Percentiles rank a stretch among this genome's conserved stretches.
These are phyloP conservation scores for Physocephala rufipes DNA, from an alignment of 2,888 invertebrate genomes.

Conservation along the genomic window DNA sequence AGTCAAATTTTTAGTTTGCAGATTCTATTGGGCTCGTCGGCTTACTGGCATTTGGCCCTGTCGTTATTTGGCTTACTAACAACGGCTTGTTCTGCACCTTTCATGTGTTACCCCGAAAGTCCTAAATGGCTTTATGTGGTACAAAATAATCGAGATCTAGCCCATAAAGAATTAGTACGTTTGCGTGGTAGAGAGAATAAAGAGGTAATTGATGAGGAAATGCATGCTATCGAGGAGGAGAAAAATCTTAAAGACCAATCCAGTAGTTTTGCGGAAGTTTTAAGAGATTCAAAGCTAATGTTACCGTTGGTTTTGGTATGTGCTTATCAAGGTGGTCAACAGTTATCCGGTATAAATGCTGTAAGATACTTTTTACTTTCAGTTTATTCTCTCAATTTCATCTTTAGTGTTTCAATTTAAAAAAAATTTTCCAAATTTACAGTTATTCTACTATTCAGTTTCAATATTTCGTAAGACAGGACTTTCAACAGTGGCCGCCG, in stretches of 20 bases:
- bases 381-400: background rate
- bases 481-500: conserved; percentile 69
- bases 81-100: conserved; percentile 71
- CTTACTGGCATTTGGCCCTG: conserved; percentile 80
- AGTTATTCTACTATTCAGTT: conserved; percentile 82
- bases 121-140: conserved; percentile 86
- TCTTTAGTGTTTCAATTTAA: background rate
- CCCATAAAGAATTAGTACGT: conserved; percentile 72
- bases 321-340: conserved; percentile 80
- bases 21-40: conserved; percentile 68
- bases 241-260: conserved; percentile 58
- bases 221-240: conserved; percentile 70
- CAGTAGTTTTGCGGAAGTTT: conserved; percentile 72
- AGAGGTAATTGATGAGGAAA: conserved; percentile 70
- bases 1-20: conserved; percentile 61
- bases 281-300: conserved; percentile 69
- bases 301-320: conserved; percentile 81
- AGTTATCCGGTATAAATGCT: conserved; percentile 89
- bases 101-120: conserved; percentile 83
- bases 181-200: conserved; percentile 70
- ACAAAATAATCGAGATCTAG: conserved; percentile 72
- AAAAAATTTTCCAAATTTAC: conserved; percentile 26
- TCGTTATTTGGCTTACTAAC: conserved; percentile 77
- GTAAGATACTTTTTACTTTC: no score
- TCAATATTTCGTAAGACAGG: conserved; percentile 80